phyloP scores from a whole-genome alignment of 2,888 invertebrate species.

The Chirona hameri region DNA sequence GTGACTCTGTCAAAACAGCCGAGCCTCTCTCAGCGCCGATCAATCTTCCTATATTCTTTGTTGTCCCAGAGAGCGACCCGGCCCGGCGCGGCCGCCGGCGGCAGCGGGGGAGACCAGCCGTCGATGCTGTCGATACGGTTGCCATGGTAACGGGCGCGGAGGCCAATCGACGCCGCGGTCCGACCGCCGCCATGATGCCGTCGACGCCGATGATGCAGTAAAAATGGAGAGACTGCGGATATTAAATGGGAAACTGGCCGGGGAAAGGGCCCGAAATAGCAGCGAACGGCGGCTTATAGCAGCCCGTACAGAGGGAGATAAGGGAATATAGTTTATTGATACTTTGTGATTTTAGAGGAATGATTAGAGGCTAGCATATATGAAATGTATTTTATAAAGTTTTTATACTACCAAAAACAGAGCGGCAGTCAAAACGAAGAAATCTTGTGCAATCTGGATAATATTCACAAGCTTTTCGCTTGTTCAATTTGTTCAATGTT shows the following conservation, averaged over 20 bases:
- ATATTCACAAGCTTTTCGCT: no score
- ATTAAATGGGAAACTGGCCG: neutral
- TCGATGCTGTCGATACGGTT: slow-evolving; percentile 28
- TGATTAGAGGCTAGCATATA: no score
- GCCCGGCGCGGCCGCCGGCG: neutral
- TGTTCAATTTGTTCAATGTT: no score
- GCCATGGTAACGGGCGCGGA: slow-evolving; percentile 1
- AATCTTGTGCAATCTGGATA: no score
- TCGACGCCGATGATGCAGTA: slow-evolving; percentile 7
- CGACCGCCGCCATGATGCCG: slow-evolving; percentile 1
- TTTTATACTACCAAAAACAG: no score
- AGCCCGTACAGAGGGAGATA: no score
- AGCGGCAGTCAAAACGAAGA: no score
- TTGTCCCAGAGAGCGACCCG: neutral
- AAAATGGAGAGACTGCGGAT: neutral
- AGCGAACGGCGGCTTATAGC: no score
- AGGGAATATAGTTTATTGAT: no score
- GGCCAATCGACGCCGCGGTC: slow-evolving; percentile 8
- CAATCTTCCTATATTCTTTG: slow-evolving; percentile 25
- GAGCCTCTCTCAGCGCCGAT: neutral
- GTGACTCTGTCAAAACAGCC: neutral
- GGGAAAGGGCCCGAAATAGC: no score
- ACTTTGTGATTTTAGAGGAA: no score
- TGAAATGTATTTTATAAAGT: no score
- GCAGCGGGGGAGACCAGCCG: neutral